phyloP scores from a whole-genome alignment of 2,797 vertebrate species.

The Cossypha niveicapilla region DNA sequence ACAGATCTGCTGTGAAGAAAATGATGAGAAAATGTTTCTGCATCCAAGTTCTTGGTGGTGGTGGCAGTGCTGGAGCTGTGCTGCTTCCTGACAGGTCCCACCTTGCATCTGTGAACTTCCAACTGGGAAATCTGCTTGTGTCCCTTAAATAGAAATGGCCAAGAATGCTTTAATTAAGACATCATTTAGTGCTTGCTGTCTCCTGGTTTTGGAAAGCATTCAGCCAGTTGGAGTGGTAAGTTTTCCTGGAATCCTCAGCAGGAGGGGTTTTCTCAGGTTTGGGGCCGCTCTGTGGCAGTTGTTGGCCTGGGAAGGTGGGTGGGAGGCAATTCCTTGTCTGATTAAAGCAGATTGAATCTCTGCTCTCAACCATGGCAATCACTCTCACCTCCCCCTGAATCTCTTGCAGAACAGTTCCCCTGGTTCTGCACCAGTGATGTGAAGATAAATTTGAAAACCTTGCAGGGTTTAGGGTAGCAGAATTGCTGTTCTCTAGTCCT shows the following conservation, averaged over 20 bases:
- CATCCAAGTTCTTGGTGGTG: background rate
- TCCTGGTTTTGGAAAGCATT: background rate
- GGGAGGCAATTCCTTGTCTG: background rate
- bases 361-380: background rate
- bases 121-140: background rate
- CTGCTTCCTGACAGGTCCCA: background rate
- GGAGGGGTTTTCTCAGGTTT: background rate
- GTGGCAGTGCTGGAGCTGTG: background rate
- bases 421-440: background rate
- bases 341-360: background rate
- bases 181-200: background rate
- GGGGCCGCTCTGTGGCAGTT: background rate
- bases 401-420: background rate
- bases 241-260: background rate
- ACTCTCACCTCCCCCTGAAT: background rate
- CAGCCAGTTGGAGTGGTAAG: background rate
- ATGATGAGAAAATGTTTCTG: slow-evolving; percentile 40
- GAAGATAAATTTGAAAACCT: background rate
- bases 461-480: background rate
- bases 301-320: background rate
- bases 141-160: background rate
- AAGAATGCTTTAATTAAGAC: background rate
- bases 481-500: background rate
- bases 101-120: background rate
- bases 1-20: background rate